A percentile compares a stretch with the other conserved stretches of the same genome.
phyloP scores from a whole-genome alignment of 2,888 invertebrate genomes.

The Melanostoma scalare region DNA sequence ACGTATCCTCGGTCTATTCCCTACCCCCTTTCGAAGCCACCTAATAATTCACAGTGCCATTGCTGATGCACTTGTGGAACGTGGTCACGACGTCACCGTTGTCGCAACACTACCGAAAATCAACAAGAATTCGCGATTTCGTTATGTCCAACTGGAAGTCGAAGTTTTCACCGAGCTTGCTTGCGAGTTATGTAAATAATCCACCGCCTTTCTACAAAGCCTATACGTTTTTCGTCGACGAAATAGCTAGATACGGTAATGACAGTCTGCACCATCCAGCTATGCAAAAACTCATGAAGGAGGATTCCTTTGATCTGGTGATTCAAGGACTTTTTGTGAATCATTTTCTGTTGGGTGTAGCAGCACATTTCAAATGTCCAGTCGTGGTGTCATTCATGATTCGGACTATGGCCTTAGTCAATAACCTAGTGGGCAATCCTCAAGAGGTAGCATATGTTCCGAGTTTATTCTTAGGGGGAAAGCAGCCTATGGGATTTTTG shows the following conservation, averaged over 20 bases:
- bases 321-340: conserved; percentile 68
- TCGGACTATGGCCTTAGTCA: conserved; percentile 73
- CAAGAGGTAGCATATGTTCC: conserved; percentile 76
- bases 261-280: conserved; percentile 25
- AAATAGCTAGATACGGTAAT: conserved; percentile 9
- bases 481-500: neutral
- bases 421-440: conserved; percentile 76
- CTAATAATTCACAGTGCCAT: conserved; percentile 77
- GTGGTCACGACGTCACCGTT: conserved; percentile 79
- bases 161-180: neutral
- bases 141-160: conserved; percentile 9
- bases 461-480: conserved; percentile 57
- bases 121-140: neutral
- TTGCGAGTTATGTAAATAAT: neutral
- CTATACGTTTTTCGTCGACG: neutral
- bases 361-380: conserved; percentile 77
- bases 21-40: conserved; percentile 78
- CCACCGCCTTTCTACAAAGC: conserved; percentile 4
- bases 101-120: conserved; percentile 73
- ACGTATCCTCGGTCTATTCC: conserved; percentile 77
- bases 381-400: conserved; percentile 76
- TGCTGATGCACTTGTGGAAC: conserved; percentile 76
- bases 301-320: conserved; percentile 68
- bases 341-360: conserved; percentile 63
- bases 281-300: conserved; percentile 54